Evolutionary conservation across 1,140 invertebrate species (phyloP).

Genomic region (Cryptotermes secundus): DNA sequence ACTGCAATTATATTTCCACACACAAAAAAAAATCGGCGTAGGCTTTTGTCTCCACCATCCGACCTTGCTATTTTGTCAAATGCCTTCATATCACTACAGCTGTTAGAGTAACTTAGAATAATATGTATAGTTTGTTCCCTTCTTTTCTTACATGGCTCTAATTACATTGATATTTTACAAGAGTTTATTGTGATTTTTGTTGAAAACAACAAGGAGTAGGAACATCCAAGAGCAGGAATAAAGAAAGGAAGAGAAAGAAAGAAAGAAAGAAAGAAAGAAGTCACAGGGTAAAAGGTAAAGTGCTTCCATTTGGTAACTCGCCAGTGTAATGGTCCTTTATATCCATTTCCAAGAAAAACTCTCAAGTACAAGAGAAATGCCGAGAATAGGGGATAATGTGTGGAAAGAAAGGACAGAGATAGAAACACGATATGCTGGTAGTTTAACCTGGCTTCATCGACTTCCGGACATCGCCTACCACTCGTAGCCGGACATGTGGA

Average conservation of each 20-base stretch:
- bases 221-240: not conserved
- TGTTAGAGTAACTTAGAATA: too few relatives aligned
- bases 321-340: not conserved
- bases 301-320: too few relatives aligned
- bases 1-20: too few relatives aligned
- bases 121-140: too few relatives aligned
- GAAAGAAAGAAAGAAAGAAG: not conserved
- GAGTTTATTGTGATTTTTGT: too few relatives aligned
- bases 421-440: not conserved
- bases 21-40: too few relatives aligned
- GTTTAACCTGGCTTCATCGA: not conserved
- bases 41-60: too few relatives aligned
- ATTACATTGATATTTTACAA: too few relatives aligned
- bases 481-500: not conserved
- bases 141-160: too few relatives aligned
- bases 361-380: not conserved
- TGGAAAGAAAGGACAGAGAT: not conserved
- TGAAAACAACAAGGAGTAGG: not conserved
- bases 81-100: too few relatives aligned
- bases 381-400: not conserved
- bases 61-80: too few relatives aligned
- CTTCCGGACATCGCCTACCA: not conserved
- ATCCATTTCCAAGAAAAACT: not conserved
- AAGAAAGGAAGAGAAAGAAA: not conserved
- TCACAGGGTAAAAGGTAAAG: too few relatives aligned